Evolutionary conservation across 2,797 vertebrate species (phyloP), one percentile per base, ranked within the genome.

Genomic region (Pelochelys cantorii): DNA sequence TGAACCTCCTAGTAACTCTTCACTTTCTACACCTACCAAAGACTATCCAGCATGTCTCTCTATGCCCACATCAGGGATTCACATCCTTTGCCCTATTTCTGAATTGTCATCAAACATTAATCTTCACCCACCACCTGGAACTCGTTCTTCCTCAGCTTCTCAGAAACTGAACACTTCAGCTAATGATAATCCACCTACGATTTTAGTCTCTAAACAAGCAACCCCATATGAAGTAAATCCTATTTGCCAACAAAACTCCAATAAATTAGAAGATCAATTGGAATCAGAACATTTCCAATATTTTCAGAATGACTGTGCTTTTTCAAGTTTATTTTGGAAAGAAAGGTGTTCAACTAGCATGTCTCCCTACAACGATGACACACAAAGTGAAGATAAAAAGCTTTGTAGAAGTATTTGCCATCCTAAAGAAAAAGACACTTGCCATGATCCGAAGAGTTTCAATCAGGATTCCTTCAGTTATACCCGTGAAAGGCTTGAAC

Each of bases 281-380:
- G 84, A 94, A 74, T 34, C 62, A 0, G 92, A 65, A 56, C 57
- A 22, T 11, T 99, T 99, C 94, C 98, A 97, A 0, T 98, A 98
- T 92, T 98, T 98, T 94, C 98, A 95, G 93, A 98, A 97, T 0
- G 98, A 98, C 91, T 98, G 97, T 89, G 98, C 98, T 92, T 99
- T 99, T 97, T 98, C 98, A 65, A 99, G 98, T 96, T 99, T 99
- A 11, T 99, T 99, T 97, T 99, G 99, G 99, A 98, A 98, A 87
- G 98, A 98, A 79, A 97, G 97, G 22, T 95, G 95, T 12, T 98
- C 96, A 1, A 97, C 95, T 25, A 95, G 93, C 92, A 95, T 95
- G 78, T 98, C 98, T 4, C 98, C 98, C 48, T 97, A 98, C 42
- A 97, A 98, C 75, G 98, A 96, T 0, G 98, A 98, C 34, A 88